Base-by-base conservation (phyloP, 2,113 vertebrate species). In the Emberiza fucata region DNA sequence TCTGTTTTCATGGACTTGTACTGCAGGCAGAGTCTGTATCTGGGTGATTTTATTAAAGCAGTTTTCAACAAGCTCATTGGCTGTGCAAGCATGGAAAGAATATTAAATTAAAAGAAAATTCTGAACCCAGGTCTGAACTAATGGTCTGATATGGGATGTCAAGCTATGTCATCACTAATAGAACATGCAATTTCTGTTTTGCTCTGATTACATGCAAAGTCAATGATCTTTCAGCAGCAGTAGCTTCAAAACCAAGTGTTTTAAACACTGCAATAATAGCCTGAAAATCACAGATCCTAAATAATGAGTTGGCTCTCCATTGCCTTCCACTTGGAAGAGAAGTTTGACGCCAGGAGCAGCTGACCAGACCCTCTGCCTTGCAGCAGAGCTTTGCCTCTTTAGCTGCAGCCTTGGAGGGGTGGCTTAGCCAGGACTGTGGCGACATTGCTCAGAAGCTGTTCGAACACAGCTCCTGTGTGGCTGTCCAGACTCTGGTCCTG, bases 11-110 rank as follows among this genome's bases (percentile, higher is more conserved):
- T 56, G 35, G 35, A 54, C 71, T 69, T 95, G 50, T 80, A 69
- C 28, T 78, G 47, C 64, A 95, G 77, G 27, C 47, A 39, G 31
- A 39, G 27, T 54, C 88, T 85, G 64, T 78, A 66, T 79, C 42
- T 85, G 61, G 31, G 31, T 92, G 71, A 80, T 94, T 86, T 69
- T 75, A 83, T 96, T 96, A 90, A 92, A 86, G 33, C 9, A n/a
- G 68, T 75, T 96, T 89, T 88, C 81, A 88, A 69, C 28, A 81
- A 87, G 64, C 22, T 91, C 28, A 37, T 86, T 59, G 66, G 14
- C 75, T 78, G 57, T 86, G 59, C 51, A 65, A 72, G 24, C n/a
- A 66, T 29, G 19, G 75, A 61, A 81, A 42, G n/a, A 81, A 80
- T 59, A 78, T 76, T 88, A 64, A 85, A 91, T 84, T 56, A 80